phyloP scores from a whole-genome alignment of 2,797 vertebrate species.

The Epinephelus awoara region DNA sequence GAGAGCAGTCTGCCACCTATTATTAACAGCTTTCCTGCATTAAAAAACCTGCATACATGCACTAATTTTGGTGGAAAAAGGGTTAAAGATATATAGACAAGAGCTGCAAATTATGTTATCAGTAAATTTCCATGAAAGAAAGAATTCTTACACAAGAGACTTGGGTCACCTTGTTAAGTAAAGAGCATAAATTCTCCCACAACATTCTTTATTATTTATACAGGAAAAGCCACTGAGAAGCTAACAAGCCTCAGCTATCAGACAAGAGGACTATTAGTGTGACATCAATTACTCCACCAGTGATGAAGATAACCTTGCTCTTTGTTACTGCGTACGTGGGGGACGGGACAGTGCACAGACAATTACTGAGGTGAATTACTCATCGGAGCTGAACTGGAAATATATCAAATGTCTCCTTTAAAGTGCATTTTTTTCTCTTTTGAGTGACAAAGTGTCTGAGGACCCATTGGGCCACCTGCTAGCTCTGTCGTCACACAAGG shows the following conservation, averaged over 20 bases:
- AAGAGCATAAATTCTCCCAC: slow-evolving; percentile 37
- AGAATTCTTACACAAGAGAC: background rate
- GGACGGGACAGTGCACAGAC: background rate
- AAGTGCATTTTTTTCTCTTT: slow-evolving; percentile 29
- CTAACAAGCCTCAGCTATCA: slow-evolving; percentile 57
- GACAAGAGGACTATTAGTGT: slow-evolving; percentile 61
- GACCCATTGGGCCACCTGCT: slow-evolving; percentile 38
- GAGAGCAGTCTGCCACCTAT: too few relatives aligned
- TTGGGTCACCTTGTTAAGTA: background rate
- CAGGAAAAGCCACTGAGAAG: slow-evolving; percentile 55
- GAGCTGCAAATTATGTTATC: slow-evolving; percentile 1
- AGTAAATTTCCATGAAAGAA: background rate
- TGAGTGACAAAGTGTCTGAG: slow-evolving; percentile 44
- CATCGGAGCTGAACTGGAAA: slow-evolving; percentile 51
- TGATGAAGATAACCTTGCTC: slow-evolving; percentile 69
- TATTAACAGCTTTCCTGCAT: too few relatives aligned
- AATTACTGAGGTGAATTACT: slow-evolving; percentile 53
- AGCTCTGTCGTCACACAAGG: slow-evolving; percentile 63
- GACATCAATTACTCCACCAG: slow-evolving; percentile 68
- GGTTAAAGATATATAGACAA: background rate
- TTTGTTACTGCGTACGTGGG: slow-evolving; percentile 51
- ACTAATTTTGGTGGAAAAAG: too few relatives aligned
- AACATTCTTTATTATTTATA: slow-evolving; percentile 74
- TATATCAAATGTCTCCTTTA: slow-evolving; percentile 59
- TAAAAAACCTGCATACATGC: too few relatives aligned